These are phyloP conservation scores for Phrynocephalus forsythii DNA, from an alignment of 2,797 vertebrate species.

Conservation along the genomic window DNA sequence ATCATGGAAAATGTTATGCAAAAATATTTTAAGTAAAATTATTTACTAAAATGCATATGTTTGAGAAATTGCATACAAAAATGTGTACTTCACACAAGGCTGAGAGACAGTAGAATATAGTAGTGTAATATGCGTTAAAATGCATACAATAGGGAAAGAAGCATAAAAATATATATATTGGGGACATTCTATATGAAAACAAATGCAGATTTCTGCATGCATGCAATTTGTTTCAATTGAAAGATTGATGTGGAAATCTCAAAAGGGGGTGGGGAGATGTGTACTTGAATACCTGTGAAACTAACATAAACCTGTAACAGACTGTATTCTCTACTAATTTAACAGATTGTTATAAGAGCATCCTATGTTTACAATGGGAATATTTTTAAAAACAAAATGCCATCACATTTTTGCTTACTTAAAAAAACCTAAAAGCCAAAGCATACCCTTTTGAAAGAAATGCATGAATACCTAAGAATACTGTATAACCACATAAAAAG, in stretches of 20 bases:
- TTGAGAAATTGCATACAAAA: neutral
- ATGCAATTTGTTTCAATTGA: no score
- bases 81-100: no score
- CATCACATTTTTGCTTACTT: neutral
- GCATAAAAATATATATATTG: neutral
- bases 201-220: no score
- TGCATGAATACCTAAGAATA: no score
- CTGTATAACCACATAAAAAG: no score
- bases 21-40: neutral
- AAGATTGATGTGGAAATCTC: no score
- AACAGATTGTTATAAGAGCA: neutral
- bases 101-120: no score
- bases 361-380: neutral
- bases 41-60: neutral
- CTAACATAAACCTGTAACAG: neutral
- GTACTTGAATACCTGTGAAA: neutral
- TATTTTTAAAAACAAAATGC: neutral
- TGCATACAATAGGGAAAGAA: neutral
- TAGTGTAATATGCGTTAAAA: neutral
- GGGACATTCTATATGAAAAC: no score
- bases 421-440: slow-evolving; percentile 5
- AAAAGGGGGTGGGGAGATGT: no score
- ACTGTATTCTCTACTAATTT: neutral
- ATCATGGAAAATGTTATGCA: no score
- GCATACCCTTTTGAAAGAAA: neutral